These are phyloP conservation scores for Hydrolagus affinis DNA, from an alignment of 2,113 vertebrate genomes.

Conservation along the genomic window DNA sequence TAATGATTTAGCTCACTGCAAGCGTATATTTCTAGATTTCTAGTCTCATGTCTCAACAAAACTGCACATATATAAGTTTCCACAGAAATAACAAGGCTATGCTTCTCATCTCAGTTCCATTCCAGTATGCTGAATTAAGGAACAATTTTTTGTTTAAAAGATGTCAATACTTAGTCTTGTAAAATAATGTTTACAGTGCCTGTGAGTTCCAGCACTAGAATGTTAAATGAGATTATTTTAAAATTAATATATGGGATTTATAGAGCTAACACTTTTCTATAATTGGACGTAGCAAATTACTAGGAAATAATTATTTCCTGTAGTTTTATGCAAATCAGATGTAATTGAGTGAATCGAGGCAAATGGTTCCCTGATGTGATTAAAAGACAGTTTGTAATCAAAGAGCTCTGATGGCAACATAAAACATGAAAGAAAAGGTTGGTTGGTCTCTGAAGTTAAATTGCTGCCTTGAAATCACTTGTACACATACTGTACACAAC, in stretches of 20 bases:
- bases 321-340: background rate
- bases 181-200: background rate
- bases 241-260: too few relatives aligned
- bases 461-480: too few relatives aligned
- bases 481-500: too few relatives aligned
- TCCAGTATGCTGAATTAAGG: background rate
- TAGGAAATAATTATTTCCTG: too few relatives aligned
- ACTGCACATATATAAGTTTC: too few relatives aligned
- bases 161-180: background rate
- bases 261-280: too few relatives aligned
- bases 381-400: background rate
- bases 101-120: background rate
- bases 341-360: background rate
- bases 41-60: too few relatives aligned
- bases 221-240: background rate
- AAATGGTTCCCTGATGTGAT: background rate
- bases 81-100: background rate
- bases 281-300: too few relatives aligned
- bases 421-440: background rate
- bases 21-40: too few relatives aligned
- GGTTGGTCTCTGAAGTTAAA: too few relatives aligned
- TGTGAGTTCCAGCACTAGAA: background rate
- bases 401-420: background rate
- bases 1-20: too few relatives aligned
- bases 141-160: background rate